phyloP scores from a whole-genome alignment of 1,140 invertebrate genomes.

The Megathymus violae region DNA sequence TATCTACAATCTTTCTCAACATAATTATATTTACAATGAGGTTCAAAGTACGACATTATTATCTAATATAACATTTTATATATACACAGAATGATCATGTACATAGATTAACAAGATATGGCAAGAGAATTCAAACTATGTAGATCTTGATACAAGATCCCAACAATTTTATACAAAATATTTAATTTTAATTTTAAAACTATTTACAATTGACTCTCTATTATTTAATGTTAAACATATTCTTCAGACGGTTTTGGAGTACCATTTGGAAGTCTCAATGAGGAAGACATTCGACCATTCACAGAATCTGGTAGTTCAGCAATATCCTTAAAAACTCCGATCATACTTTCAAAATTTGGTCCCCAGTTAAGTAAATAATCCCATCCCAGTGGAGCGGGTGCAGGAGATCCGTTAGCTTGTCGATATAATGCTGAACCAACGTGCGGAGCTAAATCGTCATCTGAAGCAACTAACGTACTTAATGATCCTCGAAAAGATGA shows the following conservation, averaged over 20 bases:
- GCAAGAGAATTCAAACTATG: conserved; percentile 76
- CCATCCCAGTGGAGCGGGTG: conserved; percentile 91
- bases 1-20: conserved; percentile 47
- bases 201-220: conserved; percentile 59
- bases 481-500: conserved; percentile 96
- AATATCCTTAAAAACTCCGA: conserved; percentile 98
- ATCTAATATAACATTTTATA: conserved; percentile 39
- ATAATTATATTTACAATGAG: conserved; percentile 68
- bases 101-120: conserved; percentile 72
- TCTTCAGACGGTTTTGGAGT: conserved; percentile 91
- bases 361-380: conserved; percentile 98
- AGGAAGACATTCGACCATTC: conserved; percentile 86
- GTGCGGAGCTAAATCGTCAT: conserved; percentile 93
- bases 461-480: conserved; percentile 95
- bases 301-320: conserved; percentile 94
- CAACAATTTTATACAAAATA: conserved; percentile 71
- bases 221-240: conserved; percentile 85
- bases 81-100: conserved; percentile 26
- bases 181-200: conserved; percentile 44
- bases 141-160: conserved; percentile 83
- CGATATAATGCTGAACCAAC: conserved; percentile 89
- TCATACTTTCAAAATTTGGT: conserved; percentile 96
- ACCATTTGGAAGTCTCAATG: conserved; percentile 86
- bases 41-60: conserved; percentile 47
- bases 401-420: conserved; percentile 90